Percentiles rank a stretch among this genome's conserved stretches.
Evolutionary conservation across 2,113 vertebrate species (phyloP).

Genomic region (Zeus faber): DNA sequence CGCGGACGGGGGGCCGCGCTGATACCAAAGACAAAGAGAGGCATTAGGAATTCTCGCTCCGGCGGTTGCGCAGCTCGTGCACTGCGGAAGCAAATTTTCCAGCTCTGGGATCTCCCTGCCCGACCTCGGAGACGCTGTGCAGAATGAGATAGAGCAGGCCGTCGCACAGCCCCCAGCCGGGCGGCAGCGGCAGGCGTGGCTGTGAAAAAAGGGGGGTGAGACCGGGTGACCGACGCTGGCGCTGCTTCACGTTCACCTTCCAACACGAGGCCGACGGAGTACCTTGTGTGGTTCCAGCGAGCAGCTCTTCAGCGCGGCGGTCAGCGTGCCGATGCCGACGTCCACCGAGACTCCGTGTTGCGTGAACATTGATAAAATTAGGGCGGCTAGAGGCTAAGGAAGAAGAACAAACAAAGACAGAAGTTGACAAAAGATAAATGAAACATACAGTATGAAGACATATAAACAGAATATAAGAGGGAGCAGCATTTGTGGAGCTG

Average conservation of each 20-base stretch:
- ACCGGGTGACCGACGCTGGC: too few relatives aligned
- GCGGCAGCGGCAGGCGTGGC: constrained; percentile 34
- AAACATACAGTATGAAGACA: neutral
- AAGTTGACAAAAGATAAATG: neutral
- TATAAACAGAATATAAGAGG: neutral
- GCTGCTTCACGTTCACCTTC: neutral
- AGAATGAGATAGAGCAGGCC: constrained; percentile 68
- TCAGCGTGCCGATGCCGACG: constrained; percentile 51
- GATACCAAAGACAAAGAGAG: neutral
- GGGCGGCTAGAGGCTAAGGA: constrained; percentile 63
- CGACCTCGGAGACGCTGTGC: constrained; percentile 66
- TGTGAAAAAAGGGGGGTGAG: too few relatives aligned
- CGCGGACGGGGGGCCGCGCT: constrained; percentile 12
- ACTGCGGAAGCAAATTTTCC: neutral
- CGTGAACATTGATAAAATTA: constrained; percentile 62
- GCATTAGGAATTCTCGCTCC: too few relatives aligned
- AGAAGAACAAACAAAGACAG: too few relatives aligned
- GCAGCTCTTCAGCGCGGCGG: constrained; percentile 42
- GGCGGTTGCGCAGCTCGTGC: too few relatives aligned
- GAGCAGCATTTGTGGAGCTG: too few relatives aligned
- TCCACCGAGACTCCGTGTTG: constrained; percentile 44
- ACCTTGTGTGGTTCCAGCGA: constrained; percentile 30
- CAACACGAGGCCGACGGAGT: neutral
- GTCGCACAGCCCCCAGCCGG: constrained; percentile 70
- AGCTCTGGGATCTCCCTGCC: neutral